Base-by-base conservation (phyloP, 2,888 invertebrate genomes). In the Eupithecia subfuscata region DNA sequence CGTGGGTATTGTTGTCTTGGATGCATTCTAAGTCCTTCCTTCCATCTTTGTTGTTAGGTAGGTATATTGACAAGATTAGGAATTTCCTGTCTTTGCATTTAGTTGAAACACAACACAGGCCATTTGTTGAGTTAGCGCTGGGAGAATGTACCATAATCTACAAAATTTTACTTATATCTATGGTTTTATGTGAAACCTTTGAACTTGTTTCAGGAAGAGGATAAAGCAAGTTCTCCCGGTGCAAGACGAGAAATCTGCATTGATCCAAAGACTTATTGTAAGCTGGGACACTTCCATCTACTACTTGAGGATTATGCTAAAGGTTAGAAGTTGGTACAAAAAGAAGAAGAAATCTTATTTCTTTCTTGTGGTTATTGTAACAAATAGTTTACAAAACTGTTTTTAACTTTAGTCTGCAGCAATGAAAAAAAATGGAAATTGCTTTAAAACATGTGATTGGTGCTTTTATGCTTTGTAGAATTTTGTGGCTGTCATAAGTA, bases 261-360 rank as follows among this genome's bases (percentile, higher is more conserved):
- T 82, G 98, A 98, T 91, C 97, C 98, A 0, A 97, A 98, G 90
- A 98, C 99, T 3, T 99, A 97, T 92, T 98, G 98, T 88, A 98
- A 99, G 93, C 95, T 99, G 73, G 99, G 99, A 3, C 99, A 99
- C 94, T 97, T 99, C 86, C 98, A 99, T 92, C 95, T 99, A 48
- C 95, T 99, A 2, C 95, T 99, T 25, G 98, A 98, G 91, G 98
- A 99, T 88, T 99, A 97, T 95, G 96, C 97, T 45, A 99, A 99
- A 97, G 99, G 99, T 99, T 30, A 83, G 73, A 64, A 52, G n/a
- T 52, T 56, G 16, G 11, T 52, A 52, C 45, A 16, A 45, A 45
- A 16, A 16, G 16, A 16, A 48, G 18, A 7, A 1, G n/a, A n/a
- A n/a, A 7, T 48, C n/a, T 48, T 48, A 5, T 45, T 45, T 45